phyloP scores from a whole-genome alignment of 2,888 invertebrate genomes.

The Aplocera efformata region DNA sequence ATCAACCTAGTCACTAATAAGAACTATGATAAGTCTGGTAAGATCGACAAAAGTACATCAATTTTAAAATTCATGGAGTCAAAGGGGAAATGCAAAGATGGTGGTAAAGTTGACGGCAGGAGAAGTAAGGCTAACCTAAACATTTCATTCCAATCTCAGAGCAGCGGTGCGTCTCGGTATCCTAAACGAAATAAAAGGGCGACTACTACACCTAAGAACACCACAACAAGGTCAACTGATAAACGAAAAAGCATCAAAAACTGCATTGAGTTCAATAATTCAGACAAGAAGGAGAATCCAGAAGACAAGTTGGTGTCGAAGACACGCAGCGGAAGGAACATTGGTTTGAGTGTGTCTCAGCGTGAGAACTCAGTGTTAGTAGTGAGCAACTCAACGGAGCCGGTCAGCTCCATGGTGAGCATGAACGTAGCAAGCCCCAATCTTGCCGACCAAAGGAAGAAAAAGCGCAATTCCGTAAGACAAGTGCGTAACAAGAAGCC shows the following conservation, averaged over 20 bases:
- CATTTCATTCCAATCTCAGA: constrained; percentile 53
- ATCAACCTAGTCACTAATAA: constrained; percentile 57
- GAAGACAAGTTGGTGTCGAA: constrained; percentile 44
- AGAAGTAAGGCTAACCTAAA: constrained; percentile 41
- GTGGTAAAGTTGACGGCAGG: constrained; percentile 23
- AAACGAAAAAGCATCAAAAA: constrained; percentile 37
- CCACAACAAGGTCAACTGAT: constrained; percentile 16
- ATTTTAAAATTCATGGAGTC: constrained; percentile 56
- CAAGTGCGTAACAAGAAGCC: constrained; percentile 40
- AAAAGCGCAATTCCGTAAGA: constrained; percentile 34
- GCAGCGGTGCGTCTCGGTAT: constrained; percentile 54
- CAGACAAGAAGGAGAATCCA: constrained; percentile 56
- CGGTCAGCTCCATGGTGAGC: constrained; percentile 51
- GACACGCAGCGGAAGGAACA: constrained; percentile 58
- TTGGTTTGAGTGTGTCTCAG: constrained; percentile 42
- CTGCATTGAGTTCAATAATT: constrained; percentile 42
- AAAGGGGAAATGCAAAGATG: constrained; percentile 36
- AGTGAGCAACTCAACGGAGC: constrained; percentile 53
- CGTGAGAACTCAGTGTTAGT: constrained; percentile 56
- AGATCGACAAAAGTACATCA: constrained; percentile 54
- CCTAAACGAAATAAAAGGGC: constrained; percentile 52
- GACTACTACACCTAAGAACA: constrained; percentile 14
- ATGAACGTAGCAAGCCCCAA: constrained; percentile 52
- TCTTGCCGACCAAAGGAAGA: constrained; percentile 28
- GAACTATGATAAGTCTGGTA: constrained; percentile 39